A percentile compares a stretch with the other conserved stretches of the same genome.
Conservation (phyloP, 1,140 invertebrate genomes). For the Mycetomoellerius zeteki region DNA sequence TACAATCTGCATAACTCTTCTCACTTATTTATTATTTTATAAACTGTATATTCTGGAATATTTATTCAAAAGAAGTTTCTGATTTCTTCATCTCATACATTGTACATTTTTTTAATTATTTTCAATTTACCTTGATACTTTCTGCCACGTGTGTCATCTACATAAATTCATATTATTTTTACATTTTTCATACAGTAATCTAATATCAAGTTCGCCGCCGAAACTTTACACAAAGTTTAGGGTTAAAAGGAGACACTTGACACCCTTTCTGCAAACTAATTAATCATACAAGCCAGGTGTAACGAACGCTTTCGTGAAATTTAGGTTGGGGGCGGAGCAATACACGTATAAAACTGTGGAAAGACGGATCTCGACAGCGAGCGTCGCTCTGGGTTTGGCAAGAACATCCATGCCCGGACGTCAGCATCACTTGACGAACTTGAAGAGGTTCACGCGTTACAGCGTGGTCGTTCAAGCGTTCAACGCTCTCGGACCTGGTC, state of each 20-base stretch:
- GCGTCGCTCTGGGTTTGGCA: conserved; percentile 83
- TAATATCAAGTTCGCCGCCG: not conserved
- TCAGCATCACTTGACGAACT: conserved; percentile 84
- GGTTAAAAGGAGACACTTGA: conserved; percentile 44
- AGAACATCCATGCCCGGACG: conserved; percentile 85
- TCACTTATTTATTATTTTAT: conserved; percentile 16
- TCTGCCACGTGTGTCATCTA: not conserved
- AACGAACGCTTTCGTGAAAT: conserved; percentile 41
- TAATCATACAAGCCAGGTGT: conserved; percentile 46
- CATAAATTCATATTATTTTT: not conserved
- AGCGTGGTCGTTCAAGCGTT: conserved; percentile 96
- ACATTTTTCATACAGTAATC: conserved; percentile 27
- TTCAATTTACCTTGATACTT: not conserved
- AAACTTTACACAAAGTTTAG: conserved; percentile 9
- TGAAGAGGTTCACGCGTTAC: conserved; percentile 96
- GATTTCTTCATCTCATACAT: not conserved
- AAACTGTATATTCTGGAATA: not conserved
- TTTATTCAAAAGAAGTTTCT: not conserved
- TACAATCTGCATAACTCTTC: not conserved
- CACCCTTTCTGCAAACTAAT: conserved; percentile 30
- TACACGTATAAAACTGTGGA: conserved; percentile 85
- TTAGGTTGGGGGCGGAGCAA: conserved; percentile 82
- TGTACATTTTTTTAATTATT: not conserved
- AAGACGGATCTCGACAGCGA: conserved; percentile 84
- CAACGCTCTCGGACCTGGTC: conserved; percentile 96